Percentiles rank a stretch among this genome's conserved stretches.
Conservation (phyloP, 2,113 vertebrate genomes). For the Helogale parvula region DNA sequence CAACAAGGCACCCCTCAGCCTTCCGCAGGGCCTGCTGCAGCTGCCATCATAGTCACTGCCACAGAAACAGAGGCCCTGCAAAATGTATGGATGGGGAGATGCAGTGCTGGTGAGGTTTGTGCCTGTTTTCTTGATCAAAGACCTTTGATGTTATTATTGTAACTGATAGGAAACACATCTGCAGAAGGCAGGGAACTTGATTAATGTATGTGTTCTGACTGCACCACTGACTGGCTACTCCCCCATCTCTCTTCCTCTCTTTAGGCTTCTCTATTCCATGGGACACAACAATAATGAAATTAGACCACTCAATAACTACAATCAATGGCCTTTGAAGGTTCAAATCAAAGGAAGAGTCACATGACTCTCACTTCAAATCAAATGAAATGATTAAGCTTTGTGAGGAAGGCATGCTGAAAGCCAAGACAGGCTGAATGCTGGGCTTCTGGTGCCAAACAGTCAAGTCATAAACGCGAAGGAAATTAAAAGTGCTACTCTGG, state of each 20-base stretch:
- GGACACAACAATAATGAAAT: background rate
- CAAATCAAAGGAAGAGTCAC: background rate
- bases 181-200: background rate
- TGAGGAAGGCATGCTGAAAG: background rate
- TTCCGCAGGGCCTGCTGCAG: background rate
- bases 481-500: background rate
- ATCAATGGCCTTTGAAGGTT: background rate
- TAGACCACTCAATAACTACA: background rate
- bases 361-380: background rate
- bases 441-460: background rate
- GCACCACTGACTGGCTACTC: background rate
- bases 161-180: background rate
- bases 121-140: background rate
- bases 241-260: background rate
- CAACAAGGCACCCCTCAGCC: background rate
- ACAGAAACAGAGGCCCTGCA: background rate
- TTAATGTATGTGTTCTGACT: background rate
- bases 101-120: background rate
- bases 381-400: background rate
- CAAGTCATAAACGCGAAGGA: background rate
- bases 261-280: background rate
- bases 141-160: background rate
- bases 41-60: background rate
- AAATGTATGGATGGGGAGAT: background rate
- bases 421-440: background rate